Conservation (phyloP, 2,888 invertebrate genomes). For the Drosophila flavopinicola region DNA sequence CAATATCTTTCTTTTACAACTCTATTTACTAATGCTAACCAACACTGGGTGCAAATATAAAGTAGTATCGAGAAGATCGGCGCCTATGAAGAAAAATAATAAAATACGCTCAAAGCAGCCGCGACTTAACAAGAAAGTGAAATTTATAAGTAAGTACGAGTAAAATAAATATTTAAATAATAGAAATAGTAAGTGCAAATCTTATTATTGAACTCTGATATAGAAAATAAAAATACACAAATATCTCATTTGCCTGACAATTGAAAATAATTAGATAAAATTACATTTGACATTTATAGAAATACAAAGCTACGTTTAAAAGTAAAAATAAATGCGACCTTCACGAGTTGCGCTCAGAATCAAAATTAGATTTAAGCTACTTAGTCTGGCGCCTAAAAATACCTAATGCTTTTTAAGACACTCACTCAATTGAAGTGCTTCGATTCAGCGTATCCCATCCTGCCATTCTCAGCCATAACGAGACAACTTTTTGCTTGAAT, state of each 20-base stretch:
- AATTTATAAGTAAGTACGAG: conserved; percentile 93
- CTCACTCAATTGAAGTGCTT: conserved; percentile 10
- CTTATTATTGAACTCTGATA: too few species aligned
- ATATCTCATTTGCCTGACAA: neutral
- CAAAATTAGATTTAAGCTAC: neutral
- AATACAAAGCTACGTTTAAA: neutral
- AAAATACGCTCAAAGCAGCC: conserved; percentile 93
- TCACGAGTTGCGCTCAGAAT: neutral
- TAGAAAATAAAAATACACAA: conserved; percentile 4
- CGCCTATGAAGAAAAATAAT: conserved; percentile 92
- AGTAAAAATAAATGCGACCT: neutral
- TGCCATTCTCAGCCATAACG: conserved; percentile 13
- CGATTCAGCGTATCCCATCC: neutral
- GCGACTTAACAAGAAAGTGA: conserved; percentile 89
- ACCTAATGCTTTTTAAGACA: conserved; percentile 6
- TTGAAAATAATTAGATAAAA: neutral
- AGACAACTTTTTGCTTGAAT: conserved; percentile 22
- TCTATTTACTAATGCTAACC: conserved; percentile 41
- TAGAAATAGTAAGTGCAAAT: too few species aligned
- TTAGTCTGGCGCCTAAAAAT: conserved; percentile 2
- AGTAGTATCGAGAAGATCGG: conserved; percentile 85
- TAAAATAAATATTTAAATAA: too few species aligned
- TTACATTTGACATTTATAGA: neutral
- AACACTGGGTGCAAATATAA: conserved; percentile 18
- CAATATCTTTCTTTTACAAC: conserved; percentile 25